Evolutionary conservation across 1,140 invertebrate species (phyloP).

Genomic region (Hyposmocoma kahamanoa): DNA sequence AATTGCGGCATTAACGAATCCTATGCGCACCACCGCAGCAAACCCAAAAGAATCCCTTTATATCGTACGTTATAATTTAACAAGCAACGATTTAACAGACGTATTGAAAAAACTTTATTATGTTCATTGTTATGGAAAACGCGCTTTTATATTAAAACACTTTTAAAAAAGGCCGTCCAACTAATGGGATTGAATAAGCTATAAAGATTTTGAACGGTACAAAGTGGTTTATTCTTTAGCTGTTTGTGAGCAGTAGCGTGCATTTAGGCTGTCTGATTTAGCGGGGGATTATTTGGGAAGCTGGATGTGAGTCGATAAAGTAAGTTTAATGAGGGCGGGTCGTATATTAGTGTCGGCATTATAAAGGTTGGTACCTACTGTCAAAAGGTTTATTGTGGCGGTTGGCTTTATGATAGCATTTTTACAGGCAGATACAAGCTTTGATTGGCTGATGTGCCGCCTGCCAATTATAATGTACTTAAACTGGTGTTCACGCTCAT

Average conservation of each 20-base stretch:
- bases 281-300: constrained; percentile 28
- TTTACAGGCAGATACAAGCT: constrained; percentile 67
- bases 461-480: constrained; percentile 71
- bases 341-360: constrained; percentile 68
- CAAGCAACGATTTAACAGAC: constrained; percentile 47
- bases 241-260: constrained; percentile 38
- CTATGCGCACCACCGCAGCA: neutral
- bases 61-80: constrained; percentile 52
- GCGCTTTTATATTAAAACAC: constrained; percentile 53
- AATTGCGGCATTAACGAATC: no score
- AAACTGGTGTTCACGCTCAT: constrained; percentile 35
- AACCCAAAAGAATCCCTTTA: constrained; percentile 15
- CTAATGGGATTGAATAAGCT: constrained; percentile 64
- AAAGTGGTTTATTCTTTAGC: constrained; percentile 54
- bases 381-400: constrained; percentile 66
- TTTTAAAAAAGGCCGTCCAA: constrained; percentile 56
- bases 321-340: constrained; percentile 60
- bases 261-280: constrained; percentile 50
- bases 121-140: constrained; percentile 64
- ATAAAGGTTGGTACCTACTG: constrained; percentile 66
- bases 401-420: constrained; percentile 66
- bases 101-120: constrained; percentile 37
- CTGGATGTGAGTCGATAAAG: constrained; percentile 62
- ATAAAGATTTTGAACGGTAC: constrained; percentile 63
- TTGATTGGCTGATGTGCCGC: constrained; percentile 54